Conservation (phyloP, 2,113 vertebrate species). For the Myiopsitta monachus region DNA sequence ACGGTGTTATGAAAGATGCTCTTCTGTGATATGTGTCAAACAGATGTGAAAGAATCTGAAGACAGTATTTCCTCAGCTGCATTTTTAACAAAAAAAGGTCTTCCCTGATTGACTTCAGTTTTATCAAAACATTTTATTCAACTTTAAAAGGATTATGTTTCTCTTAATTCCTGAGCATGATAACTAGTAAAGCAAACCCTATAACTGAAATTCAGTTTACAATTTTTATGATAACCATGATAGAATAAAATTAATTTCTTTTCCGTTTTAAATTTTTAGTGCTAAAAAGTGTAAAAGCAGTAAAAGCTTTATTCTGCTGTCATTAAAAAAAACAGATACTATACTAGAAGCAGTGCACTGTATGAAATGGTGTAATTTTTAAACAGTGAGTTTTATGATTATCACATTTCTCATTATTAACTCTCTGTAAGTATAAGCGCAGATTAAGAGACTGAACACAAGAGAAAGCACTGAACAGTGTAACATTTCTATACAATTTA, state of each 20-base stretch:
- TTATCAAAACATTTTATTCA: neutral
- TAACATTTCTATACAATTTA: neutral
- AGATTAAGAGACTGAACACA: constrained; percentile 31
- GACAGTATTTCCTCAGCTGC: neutral
- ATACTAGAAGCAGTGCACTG: neutral
- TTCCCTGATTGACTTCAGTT: neutral
- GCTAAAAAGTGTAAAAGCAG: neutral
- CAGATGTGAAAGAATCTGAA: neutral
- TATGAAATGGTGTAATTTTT: constrained; percentile 14
- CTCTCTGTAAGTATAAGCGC: constrained; percentile 10
- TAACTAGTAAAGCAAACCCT: neutral
- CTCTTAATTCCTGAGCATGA: neutral
- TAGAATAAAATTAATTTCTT: neutral
- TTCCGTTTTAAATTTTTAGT: neutral
- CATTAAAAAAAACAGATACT: constrained; percentile 20
- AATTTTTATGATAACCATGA: neutral
- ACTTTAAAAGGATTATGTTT: neutral
- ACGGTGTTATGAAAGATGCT: neutral
- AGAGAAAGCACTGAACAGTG: neutral
- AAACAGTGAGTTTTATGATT: constrained; percentile 3
- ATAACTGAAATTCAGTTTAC: neutral
- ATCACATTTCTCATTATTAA: constrained; percentile 42
- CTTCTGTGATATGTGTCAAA: neutral
- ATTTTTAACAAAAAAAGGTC: neutral
- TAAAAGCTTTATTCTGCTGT: constrained; percentile 11